Evolutionary conservation across 2,797 vertebrate species (phyloP).

Genomic region (Tarsius wallacei): DNA sequence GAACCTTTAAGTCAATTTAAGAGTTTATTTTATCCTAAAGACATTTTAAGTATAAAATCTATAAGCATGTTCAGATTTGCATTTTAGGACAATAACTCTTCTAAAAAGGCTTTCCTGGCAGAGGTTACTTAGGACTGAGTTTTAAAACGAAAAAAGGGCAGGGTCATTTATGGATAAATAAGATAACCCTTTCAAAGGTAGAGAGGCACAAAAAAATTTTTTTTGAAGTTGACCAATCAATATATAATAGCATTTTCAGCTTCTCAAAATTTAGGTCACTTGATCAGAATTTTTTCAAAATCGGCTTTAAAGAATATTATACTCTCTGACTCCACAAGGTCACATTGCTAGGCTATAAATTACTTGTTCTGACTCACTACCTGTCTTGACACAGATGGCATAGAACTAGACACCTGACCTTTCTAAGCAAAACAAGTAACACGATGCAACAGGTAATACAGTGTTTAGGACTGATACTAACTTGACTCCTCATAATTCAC

Average conservation of each 20-base stretch:
- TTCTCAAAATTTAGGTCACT: background rate
- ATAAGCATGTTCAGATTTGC: background rate
- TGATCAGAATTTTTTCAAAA: background rate
- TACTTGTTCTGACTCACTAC: constrained; percentile 43
- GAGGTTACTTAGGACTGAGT: constrained; percentile 3
- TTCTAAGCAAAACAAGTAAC: background rate
- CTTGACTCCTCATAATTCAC: background rate
- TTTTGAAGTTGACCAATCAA: background rate
- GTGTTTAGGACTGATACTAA: background rate
- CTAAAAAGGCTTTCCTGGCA: background rate
- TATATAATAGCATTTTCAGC: background rate
- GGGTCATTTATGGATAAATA: background rate
- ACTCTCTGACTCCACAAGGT: background rate
- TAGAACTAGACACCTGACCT: constrained; percentile 10
- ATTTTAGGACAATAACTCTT: constrained; percentile 23
- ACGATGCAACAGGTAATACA: background rate
- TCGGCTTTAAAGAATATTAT: background rate
- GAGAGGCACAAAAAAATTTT: background rate
- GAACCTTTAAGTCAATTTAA: background rate
- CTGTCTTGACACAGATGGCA: background rate
- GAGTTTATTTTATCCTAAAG: constrained; percentile 22
- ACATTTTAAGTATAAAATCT: constrained; percentile 32
- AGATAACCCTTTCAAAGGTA: constrained; percentile 45
- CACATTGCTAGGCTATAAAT: background rate
- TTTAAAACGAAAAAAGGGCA: constrained; percentile 23